These are phyloP conservation scores for Acrocyrtus sp. DNA, from an alignment of 2,888 invertebrate genomes.

Conservation along the genomic window DNA sequence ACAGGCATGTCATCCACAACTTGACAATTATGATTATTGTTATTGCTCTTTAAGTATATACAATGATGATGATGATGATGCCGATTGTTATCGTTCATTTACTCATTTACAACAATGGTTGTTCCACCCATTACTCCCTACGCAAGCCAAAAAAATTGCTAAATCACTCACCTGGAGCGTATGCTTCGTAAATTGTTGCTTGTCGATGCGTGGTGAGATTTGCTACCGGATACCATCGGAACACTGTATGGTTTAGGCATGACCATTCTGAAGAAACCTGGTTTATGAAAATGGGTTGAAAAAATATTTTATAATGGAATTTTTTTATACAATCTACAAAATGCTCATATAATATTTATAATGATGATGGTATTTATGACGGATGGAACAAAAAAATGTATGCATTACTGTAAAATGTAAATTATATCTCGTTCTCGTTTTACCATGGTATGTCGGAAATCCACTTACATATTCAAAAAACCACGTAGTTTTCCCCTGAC, in stretches of 20 bases:
- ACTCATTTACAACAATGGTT: too few species aligned
- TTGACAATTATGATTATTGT: conserved; percentile 20
- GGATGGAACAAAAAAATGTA: background rate
- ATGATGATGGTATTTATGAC: too few species aligned
- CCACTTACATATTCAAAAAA: conserved; percentile 69
- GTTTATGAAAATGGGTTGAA: too few species aligned
- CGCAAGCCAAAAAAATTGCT: background rate
- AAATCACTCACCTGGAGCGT: conserved; percentile 69
- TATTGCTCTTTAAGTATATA: background rate
- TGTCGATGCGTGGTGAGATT: conserved; percentile 70
- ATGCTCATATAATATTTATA: too few species aligned
- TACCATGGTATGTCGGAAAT: background rate
- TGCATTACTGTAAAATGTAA: background rate
- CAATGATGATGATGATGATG: too few species aligned
- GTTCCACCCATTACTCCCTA: too few species aligned
- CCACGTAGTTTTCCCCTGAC: conserved; percentile 67
- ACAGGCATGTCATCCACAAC: conserved; percentile 5
- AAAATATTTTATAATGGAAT: too few species aligned
- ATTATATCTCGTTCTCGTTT: background rate
- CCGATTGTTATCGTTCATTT: too few species aligned
- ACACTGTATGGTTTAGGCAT: conserved; percentile 70
- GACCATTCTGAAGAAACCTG: conserved; percentile 66
- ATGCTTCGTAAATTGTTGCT: conserved; percentile 70
- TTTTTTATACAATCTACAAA: too few species aligned
- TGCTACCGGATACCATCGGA: conserved; percentile 71